Conservation (phyloP, 1,140 invertebrate species). For the Bombus waltoni region DNA sequence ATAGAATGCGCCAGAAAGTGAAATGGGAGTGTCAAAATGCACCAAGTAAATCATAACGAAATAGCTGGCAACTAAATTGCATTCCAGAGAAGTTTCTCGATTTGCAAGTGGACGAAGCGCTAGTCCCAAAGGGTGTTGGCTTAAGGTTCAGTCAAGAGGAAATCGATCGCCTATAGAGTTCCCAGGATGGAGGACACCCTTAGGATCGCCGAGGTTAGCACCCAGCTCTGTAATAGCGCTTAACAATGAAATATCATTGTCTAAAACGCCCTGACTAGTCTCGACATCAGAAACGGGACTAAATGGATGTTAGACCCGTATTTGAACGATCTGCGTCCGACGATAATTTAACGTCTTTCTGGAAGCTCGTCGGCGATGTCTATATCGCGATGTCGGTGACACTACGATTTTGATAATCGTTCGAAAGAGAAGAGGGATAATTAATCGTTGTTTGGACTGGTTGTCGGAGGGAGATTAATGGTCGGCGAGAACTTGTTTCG, state of each 20-base stretch:
- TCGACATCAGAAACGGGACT: slow-evolving; percentile 31
- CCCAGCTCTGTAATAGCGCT: slow-evolving; percentile 37
- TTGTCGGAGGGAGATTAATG: neutral
- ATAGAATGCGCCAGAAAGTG: too few species aligned
- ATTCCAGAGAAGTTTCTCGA: neutral
- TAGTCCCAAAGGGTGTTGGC: neutral
- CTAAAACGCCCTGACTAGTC: slow-evolving; percentile 22
- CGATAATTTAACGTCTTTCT: slow-evolving; percentile 33
- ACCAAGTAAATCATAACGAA: neutral
- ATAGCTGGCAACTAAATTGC: neutral
- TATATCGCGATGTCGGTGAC: neutral
- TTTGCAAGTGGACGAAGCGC: slow-evolving; percentile 17
- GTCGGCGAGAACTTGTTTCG: neutral
- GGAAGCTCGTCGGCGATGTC: neutral
- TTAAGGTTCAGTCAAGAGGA: slow-evolving; percentile 18
- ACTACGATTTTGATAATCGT: slow-evolving; percentile 31
- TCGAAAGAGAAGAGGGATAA: neutral
- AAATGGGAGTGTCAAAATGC: neutral
- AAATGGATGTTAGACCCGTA: slow-evolving; percentile 45
- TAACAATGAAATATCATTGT: slow-evolving; percentile 61
- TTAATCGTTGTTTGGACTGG: slow-evolving; percentile 16
- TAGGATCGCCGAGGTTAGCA: slow-evolving; percentile 51
- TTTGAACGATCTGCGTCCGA: neutral
- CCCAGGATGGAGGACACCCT: slow-evolving; percentile 42
- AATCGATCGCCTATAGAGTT: slow-evolving; percentile 50